Evolutionary conservation across 2,113 vertebrate species (phyloP).

Genomic region (Pluvialis apricaria): DNA sequence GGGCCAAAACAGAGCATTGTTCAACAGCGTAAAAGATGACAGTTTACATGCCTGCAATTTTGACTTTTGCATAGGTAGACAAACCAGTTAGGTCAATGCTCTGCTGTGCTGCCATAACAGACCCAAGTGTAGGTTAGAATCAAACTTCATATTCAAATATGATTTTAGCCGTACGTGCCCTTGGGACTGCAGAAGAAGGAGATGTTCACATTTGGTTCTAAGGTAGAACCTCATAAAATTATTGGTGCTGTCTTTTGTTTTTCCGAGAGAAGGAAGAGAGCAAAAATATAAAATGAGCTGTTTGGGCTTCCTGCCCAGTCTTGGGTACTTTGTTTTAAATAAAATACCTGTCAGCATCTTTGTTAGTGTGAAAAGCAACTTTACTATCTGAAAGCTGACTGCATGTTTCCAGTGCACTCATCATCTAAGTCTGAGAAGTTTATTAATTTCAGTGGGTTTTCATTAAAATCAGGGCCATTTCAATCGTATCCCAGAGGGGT

Average conservation of each 20-base stretch:
- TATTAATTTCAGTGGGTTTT: neutral
- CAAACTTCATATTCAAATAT: neutral
- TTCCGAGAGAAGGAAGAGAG: neutral
- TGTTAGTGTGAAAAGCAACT: neutral
- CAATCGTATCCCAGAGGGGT: neutral
- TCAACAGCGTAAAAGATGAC: neutral
- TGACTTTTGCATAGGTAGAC: neutral
- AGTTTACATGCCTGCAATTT: fast-evolving
- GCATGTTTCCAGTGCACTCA: constrained; percentile 2
- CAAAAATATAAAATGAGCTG: neutral
- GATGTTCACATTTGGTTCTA: neutral
- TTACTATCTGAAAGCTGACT: constrained; percentile 6
- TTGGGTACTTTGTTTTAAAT: neutral
- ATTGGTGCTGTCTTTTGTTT: neutral
- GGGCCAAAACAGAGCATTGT: neutral
- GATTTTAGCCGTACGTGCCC: neutral
- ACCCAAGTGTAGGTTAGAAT: neutral
- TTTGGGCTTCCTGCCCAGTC: neutral
- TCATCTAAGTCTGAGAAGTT: constrained; percentile 19
- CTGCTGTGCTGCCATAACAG: neutral
- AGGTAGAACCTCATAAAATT: neutral
- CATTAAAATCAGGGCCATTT: neutral
- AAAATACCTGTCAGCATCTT: neutral
- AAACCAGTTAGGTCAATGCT: neutral
- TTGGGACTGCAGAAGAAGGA: neutral